Base-by-base conservation (phyloP, 1,140 invertebrate genomes). In the Geopemphigus sp. region DNA sequence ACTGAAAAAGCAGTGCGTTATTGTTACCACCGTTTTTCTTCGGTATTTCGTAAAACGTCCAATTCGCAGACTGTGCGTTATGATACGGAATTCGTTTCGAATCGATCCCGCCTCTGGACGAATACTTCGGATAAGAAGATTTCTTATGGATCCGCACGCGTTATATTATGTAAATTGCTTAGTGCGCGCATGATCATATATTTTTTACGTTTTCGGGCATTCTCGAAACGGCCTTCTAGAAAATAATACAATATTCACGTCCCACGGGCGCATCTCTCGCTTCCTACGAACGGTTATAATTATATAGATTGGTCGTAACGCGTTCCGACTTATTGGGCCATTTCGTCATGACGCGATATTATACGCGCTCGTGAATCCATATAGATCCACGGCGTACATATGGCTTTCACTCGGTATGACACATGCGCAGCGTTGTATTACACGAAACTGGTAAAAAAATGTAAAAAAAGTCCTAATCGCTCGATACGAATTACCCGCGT, bases 231-330 rank as follows among this genome's bases (percentile, higher is more conserved):
- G 45, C 54, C 54, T 39, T 10, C 32, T n/a, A 45, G n/a, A n/a
- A n/a, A n/a, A n/a, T n/a, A n/a, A n/a, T n/a, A 66, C 14, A 32
- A 12, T 32, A 17, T 29, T 61, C n/a, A 22, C 39, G 1, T 50
- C 66, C 66, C 66, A 68, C 66, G 39, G 47, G 19, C 66, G 45
- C 66, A 17, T 68, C 45, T 17, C 22, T 47, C 22, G 66, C 66
- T 68, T 68, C 66, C 66, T 68, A 68, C 66, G 66, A 50, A 50
- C 22, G 45, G 17, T 68, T 50, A 15, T 68, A 22, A 47, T 47
- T 66, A 22, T 8, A 66, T 4, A 10, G 32, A 12, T 66, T 66
- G n/a, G n/a, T n/a, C 22, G 63, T 66, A 66, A 66, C n/a, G 64
- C 64, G 22, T 66, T 47, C 63, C n/a, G 5, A 66, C 0, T 50